Percentiles rank a stretch among this genome's conserved stretches.
phyloP scores from a whole-genome alignment of 2,113 vertebrate genomes.

The Scophthalmus maximus region DNA sequence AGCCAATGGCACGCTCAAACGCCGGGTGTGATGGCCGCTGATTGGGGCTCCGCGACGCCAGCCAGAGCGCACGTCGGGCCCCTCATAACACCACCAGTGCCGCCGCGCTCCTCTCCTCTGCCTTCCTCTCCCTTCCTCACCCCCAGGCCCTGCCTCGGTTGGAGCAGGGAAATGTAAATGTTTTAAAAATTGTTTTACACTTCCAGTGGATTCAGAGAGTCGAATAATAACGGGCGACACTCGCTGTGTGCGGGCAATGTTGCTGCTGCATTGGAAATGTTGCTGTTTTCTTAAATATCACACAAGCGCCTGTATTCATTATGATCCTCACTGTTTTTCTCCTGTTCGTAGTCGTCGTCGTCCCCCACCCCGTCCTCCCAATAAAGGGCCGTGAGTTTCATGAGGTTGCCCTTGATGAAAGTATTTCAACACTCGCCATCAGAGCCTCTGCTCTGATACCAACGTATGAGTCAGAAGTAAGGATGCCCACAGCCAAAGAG shows the following conservation, averaged over 20 bases:
- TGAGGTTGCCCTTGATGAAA: conserved; percentile 16
- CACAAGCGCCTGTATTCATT: background rate
- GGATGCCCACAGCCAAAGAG: conserved; percentile 53
- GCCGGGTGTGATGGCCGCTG: conserved; percentile 75
- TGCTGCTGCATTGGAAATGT: background rate
- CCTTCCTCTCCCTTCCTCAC: conserved; percentile 53
- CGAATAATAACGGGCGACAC: conserved; percentile 33
- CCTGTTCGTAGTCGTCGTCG: background rate
- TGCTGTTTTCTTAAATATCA: background rate
- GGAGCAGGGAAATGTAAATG: conserved; percentile 68
- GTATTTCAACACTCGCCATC: conserved; percentile 40
- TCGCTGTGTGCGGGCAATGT: conserved; percentile 2
- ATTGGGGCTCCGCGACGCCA: conserved; percentile 84
- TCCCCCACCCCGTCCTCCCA: background rate
- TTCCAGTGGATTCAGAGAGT: conserved; percentile 64
- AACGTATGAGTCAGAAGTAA: conserved; percentile 51
- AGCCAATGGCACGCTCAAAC: conserved; percentile 87
- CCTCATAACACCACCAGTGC: conserved; percentile 73
- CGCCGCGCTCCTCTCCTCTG: conserved; percentile 43
- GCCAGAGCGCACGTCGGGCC: conserved; percentile 76
- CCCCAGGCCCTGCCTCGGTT: conserved; percentile 43
- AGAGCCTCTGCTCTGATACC: conserved; percentile 29
- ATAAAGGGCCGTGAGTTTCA: background rate
- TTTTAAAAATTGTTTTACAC: conserved; percentile 74
- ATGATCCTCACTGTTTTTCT: no score